Evolutionary conservation across 2,797 vertebrate species (phyloP), one percentile per base, ranked within the genome.

Genomic region (Glyptemys insculpta): DNA sequence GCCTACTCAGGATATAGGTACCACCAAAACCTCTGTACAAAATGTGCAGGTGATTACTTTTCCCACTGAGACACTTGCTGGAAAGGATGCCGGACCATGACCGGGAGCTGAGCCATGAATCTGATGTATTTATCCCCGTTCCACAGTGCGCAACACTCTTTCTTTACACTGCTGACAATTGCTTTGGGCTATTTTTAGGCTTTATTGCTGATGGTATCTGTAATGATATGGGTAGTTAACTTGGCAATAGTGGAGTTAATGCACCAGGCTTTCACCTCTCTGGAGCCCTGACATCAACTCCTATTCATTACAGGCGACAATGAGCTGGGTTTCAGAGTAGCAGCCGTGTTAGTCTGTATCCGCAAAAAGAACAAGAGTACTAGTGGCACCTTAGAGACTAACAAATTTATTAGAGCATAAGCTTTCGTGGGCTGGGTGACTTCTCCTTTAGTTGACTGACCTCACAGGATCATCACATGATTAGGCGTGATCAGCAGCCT

Each of bases 181-280:
- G 89, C 96, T 92, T 88, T 76, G 84, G 93, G 97, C 94, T 97
- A 92, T 96, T 97, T 97, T 94, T 92, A 95, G 92, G 52, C 93
- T 92, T 96, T 96, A 84, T n/a, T 94, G 94, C 95, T 94, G 96
- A 97, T 97, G 81, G 90, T 95, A 90, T 93, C 87, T 89, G 90
- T 90, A 88, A 88, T 86, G 95, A 94, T 95, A 91, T 90, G 92
- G 96, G 87, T 90, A 97, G 97, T 96, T 97, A 97, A 96, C 95
- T 94, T 27, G 86, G 96, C 84, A 93, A 95, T 81, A 29, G 74
- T 95, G 95, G 90, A 96, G 91, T 88, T 65, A 88, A 83, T 81
- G 85, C 2, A 8, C 74, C 82, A 91, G 81, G 79, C 83, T 87
- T 72, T 89, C 88, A 79, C n/a, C 85, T 94, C 91, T 87, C 79